A percentile compares a stretch with the other conserved stretches of the same genome.
Conservation (phyloP, 2,888 invertebrate species). For the Pimpla rufipes region DNA sequence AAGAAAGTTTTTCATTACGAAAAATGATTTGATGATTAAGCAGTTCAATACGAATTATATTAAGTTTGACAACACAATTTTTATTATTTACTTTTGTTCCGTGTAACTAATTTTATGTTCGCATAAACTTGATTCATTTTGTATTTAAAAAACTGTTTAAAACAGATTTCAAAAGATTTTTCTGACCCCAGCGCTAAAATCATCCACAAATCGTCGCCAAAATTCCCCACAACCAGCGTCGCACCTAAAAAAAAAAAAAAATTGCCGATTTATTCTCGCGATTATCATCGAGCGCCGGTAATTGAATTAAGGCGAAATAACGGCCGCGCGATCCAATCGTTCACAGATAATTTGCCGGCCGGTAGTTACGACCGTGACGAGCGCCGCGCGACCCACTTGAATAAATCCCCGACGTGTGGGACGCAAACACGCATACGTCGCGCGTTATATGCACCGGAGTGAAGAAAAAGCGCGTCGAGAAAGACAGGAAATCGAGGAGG, state of each 20-base stretch:
- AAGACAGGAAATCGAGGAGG: slow-evolving; percentile 37
- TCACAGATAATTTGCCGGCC: slow-evolving; percentile 29
- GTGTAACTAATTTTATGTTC: no score
- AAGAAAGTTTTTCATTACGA: no score
- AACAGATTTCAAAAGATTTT: no score
- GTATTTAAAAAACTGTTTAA: no score
- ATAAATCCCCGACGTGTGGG: slow-evolving; percentile 31
- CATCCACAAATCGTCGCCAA: no score
- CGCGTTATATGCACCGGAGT: slow-evolving; percentile 5
- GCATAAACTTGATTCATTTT: no score
- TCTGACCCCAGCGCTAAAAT: no score
- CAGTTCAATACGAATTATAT: no score
- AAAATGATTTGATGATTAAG: no score
- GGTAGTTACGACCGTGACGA: slow-evolving; percentile 9
- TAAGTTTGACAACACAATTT: no score
- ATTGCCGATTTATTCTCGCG: not conserved
- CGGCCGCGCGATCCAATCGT: slow-evolving; percentile 11
- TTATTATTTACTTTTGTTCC: no score
- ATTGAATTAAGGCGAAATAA: not conserved
- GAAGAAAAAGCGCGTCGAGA: slow-evolving; percentile 34
- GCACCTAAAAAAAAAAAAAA: not conserved
- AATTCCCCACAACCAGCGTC: no score
- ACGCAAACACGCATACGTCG: slow-evolving; percentile 4
- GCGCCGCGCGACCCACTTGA: slow-evolving; percentile 10
- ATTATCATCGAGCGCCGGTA: not conserved